These are phyloP conservation scores for Labia minor DNA, from an alignment of 2,888 invertebrate species.

Conservation along the genomic window DNA sequence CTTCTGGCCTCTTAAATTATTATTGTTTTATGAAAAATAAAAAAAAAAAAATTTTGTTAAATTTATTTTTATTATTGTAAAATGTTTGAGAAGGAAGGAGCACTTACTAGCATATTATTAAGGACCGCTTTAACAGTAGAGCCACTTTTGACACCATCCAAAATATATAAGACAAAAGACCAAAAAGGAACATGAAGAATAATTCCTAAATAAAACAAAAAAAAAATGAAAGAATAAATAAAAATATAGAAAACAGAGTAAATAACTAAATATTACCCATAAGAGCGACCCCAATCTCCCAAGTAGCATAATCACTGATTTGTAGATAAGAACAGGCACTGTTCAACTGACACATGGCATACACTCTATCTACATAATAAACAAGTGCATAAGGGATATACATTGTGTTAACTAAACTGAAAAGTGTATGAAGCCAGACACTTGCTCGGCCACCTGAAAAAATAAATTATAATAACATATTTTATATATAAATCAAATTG, in stretches of 20 bases:
- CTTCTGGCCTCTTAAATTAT: conserved; percentile 4
- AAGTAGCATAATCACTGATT: conserved; percentile 56
- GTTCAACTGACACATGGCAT: conserved; percentile 58
- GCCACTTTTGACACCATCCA: conserved; percentile 59
- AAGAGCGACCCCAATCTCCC: conserved; percentile 57
- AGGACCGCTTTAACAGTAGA: conserved; percentile 45
- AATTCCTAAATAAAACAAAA: conserved; percentile 33
- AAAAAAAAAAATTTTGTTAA: not conserved
- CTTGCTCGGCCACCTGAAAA: conserved; percentile 52
- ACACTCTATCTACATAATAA: conserved; percentile 69
- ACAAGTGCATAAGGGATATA: conserved; percentile 74
- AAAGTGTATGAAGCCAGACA: conserved; percentile 57
- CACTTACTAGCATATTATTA: conserved; percentile 37
- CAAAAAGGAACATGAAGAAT: conserved; percentile 58
- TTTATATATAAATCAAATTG: not conserved
- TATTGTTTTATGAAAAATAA: not conserved
- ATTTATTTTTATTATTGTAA: not conserved
- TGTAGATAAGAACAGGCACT: conserved; percentile 53
- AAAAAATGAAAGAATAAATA: conserved; percentile 16
- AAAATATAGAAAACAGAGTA: not conserved
- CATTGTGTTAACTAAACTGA: conserved; percentile 63
- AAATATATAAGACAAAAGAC: conserved; percentile 49
- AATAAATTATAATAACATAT: conserved; percentile 14
- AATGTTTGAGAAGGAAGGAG: not conserved
- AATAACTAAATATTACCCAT: conserved; percentile 38